phyloP scores from a whole-genome alignment of 2,113 vertebrate species.

The Sorex fumeus region DNA sequence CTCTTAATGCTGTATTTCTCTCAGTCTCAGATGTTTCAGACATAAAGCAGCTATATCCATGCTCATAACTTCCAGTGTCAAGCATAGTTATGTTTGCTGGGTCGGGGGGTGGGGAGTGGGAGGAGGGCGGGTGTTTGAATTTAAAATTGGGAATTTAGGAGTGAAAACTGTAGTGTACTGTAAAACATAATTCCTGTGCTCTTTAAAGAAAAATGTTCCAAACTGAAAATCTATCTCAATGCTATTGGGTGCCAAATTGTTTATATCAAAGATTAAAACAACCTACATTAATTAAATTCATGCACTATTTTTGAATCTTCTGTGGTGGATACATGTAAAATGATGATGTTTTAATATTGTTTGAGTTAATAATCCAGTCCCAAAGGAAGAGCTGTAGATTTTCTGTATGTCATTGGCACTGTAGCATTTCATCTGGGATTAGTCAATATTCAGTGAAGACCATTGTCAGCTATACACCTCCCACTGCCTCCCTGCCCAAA shows the following conservation, averaged over 20 bases:
- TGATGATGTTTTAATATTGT: neutral
- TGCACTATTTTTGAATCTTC: neutral
- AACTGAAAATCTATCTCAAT: neutral
- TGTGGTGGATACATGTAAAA: neutral
- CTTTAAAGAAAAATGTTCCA: neutral
- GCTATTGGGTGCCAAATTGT: neutral
- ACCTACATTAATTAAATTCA: neutral
- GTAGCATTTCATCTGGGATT: neutral
- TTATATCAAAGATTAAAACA: neutral
- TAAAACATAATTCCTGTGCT: neutral
- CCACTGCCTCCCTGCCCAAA: neutral
- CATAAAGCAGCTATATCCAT: constrained; percentile 72
- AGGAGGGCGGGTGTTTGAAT: constrained; percentile 73
- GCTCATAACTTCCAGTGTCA: constrained; percentile 61
- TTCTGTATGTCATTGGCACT: too few relatives aligned
- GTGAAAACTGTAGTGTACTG: constrained; percentile 26
- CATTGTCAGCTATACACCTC: neutral
- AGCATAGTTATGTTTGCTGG: neutral
- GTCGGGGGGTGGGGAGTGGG: neutral
- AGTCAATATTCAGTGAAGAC: neutral
- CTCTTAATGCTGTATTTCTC: too few relatives aligned
- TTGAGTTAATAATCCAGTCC: neutral
- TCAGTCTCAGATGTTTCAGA: neutral
- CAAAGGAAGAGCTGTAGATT: neutral
- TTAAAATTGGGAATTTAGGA: constrained; percentile 78